These are phyloP conservation scores for Aphis gossypii DNA, from an alignment of 1,140 invertebrate genomes.

Conservation along the genomic window DNA sequence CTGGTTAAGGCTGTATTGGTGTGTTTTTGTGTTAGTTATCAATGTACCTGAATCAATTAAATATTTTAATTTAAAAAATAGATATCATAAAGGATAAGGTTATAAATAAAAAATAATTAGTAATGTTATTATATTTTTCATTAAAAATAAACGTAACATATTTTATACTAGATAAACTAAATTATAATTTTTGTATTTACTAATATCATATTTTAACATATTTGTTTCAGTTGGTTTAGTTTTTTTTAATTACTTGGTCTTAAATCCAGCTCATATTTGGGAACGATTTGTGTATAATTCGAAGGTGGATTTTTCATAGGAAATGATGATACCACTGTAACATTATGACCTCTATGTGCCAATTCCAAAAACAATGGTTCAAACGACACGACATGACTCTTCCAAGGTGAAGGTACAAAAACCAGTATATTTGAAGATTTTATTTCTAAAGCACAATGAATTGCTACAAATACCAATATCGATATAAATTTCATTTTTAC, in stretches of 20 bases:
- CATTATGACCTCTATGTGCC: slow-evolving; percentile 63
- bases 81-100: no score
- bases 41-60: not conserved
- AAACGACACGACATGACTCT: slow-evolving; percentile 64
- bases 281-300: slow-evolving; percentile 38
- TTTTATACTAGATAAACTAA: no score
- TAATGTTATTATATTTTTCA: no score
- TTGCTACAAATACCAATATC: not conserved
- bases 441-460: not conserved
- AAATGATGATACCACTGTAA: slow-evolving; percentile 61
- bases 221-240: not conserved
- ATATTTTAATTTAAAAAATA: not conserved
- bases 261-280: not conserved
- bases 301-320: slow-evolving; percentile 8
- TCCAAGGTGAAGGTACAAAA: slow-evolving; percentile 61
- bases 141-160: no score
- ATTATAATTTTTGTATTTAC: not conserved
- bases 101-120: no score
- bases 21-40: no score
- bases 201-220: not conserved
- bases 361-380: slow-evolving; percentile 62
- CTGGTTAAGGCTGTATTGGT: no score
- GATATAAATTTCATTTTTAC: not conserved
- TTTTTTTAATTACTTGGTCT: not conserved
- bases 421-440: slow-evolving; percentile 62